These are phyloP conservation scores for Siphamia tubifer DNA, from an alignment of 2,113 vertebrate genomes.

Conservation along the genomic window DNA sequence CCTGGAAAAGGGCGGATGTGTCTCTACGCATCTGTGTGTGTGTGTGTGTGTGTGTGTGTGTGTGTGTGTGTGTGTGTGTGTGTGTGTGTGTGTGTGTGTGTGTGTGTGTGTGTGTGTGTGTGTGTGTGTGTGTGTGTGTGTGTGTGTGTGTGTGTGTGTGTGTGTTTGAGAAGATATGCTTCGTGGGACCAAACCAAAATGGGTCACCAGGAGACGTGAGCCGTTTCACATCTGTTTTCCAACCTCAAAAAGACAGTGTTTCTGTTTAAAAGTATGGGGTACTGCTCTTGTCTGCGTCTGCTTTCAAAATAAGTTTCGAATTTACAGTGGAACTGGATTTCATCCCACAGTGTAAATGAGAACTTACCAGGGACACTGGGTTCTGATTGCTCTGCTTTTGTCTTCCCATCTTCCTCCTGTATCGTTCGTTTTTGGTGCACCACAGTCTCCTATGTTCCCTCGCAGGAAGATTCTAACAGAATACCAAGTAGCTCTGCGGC, in stretches of 20 bases:
- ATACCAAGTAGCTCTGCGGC: slow-evolving; percentile 77
- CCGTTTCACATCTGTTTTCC: slow-evolving; percentile 15
- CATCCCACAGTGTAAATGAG: slow-evolving; percentile 1
- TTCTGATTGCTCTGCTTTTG: slow-evolving; percentile 38
- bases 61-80: slow-evolving; percentile 5
- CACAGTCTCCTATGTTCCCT: slow-evolving; percentile 43
- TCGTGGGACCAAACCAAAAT: slow-evolving; percentile 48
- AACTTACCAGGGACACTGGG: neutral
- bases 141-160: slow-evolving; percentile 9
- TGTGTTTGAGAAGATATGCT: slow-evolving; percentile 8
- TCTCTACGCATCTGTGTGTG: slow-evolving; percentile 7
- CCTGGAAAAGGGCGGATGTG: slow-evolving; percentile 26
- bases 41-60: slow-evolving; percentile 5
- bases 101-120: slow-evolving; percentile 4
- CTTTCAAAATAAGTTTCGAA: slow-evolving; percentile 15
- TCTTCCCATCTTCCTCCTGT: slow-evolving; percentile 48
- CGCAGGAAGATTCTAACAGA: slow-evolving; percentile 58
- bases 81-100: slow-evolving; percentile 10
- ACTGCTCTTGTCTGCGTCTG: neutral
- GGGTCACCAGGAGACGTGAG: slow-evolving; percentile 41
- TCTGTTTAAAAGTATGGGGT: neutral
- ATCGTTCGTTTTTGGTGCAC: slow-evolving; percentile 53
- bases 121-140: slow-evolving; percentile 8
- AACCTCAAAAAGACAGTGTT: neutral
- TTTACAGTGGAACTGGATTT: neutral